A percentile compares a stretch with the other conserved stretches of the same genome.
phyloP scores from a whole-genome alignment of 1,140 invertebrate genomes.

The Holotrichia oblita region DNA sequence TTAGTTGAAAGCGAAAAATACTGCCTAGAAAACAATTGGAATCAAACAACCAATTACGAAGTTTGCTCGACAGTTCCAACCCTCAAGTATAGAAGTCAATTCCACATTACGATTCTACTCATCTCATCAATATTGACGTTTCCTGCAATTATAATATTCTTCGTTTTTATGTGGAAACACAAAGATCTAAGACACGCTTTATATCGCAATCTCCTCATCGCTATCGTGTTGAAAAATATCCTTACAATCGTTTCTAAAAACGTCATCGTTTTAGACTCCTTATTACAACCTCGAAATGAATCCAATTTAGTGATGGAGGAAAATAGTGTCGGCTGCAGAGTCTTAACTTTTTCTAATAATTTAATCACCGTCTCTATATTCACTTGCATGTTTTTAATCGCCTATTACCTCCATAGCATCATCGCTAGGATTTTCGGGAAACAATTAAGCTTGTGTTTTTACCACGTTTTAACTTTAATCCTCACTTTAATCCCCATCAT shows the following conservation, averaged over 20 bases:
- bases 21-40: conserved; percentile 60
- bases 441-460: neutral
- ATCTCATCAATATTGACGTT: conserved; percentile 62
- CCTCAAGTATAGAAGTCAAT: conserved; percentile 61
- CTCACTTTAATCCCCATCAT: conserved; percentile 61
- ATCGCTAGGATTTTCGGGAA: conserved; percentile 60
- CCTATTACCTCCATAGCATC: conserved; percentile 66
- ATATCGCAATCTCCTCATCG: conserved; percentile 66
- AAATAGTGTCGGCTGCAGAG: conserved; percentile 62
- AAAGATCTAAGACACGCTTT: conserved; percentile 53
- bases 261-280: conserved; percentile 64
- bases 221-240: conserved; percentile 65
- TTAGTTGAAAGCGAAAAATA: conserved; percentile 10
- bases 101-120: conserved; percentile 62
- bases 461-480: neutral
- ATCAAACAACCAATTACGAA: conserved; percentile 64
- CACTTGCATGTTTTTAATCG: conserved; percentile 69
- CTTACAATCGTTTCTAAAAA: conserved; percentile 65
- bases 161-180: conserved; percentile 61
- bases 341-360: conserved; percentile 64
- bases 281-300: conserved; percentile 59
- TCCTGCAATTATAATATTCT: conserved; percentile 66
- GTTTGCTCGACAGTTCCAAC: conserved; percentile 65
- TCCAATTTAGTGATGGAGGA: conserved; percentile 61
- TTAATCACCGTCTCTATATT: conserved; percentile 65